Conservation (phyloP, 2,113 vertebrate genomes). For the Chaetodon trifascialis region DNA sequence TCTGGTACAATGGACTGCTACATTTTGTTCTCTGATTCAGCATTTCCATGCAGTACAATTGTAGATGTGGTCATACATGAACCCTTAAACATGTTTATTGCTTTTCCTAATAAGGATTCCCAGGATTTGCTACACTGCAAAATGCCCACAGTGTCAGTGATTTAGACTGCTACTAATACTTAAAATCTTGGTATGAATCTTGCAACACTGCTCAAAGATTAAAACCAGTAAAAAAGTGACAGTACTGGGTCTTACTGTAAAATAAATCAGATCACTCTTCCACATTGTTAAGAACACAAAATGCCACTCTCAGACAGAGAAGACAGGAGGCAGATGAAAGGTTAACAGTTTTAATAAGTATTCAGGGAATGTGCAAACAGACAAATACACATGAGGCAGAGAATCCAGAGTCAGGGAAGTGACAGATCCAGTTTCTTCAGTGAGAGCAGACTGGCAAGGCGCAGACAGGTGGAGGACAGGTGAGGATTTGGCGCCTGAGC, state of each 20-base stretch:
- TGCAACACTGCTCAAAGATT: not conserved
- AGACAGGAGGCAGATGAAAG: too few relatives aligned
- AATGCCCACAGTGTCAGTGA: not conserved
- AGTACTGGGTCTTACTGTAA: not conserved
- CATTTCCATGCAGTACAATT: conserved; percentile 3
- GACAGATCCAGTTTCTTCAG: too few relatives aligned
- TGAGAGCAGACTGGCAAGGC: too few relatives aligned
- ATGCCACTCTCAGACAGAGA: too few relatives aligned
- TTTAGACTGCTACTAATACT: not conserved
- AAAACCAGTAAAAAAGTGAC: not conserved
- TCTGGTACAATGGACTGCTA: conserved; percentile 17
- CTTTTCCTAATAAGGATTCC: not conserved
- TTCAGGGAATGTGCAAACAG: too few relatives aligned
- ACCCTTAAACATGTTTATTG: conserved; percentile 24
- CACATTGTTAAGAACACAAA: too few relatives aligned
- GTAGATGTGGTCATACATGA: conserved; percentile 4
- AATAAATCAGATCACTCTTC: not conserved
- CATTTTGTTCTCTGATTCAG: conserved; percentile 44
- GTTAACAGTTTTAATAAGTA: too few relatives aligned
- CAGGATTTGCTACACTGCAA: not conserved
- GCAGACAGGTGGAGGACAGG: too few relatives aligned
- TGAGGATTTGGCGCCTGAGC: too few relatives aligned
- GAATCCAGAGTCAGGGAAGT: too few relatives aligned
- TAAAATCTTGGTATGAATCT: not conserved
- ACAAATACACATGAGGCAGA: too few relatives aligned